Conservation (phyloP, 2,888 invertebrate species). For the Campoplex nolae region DNA sequence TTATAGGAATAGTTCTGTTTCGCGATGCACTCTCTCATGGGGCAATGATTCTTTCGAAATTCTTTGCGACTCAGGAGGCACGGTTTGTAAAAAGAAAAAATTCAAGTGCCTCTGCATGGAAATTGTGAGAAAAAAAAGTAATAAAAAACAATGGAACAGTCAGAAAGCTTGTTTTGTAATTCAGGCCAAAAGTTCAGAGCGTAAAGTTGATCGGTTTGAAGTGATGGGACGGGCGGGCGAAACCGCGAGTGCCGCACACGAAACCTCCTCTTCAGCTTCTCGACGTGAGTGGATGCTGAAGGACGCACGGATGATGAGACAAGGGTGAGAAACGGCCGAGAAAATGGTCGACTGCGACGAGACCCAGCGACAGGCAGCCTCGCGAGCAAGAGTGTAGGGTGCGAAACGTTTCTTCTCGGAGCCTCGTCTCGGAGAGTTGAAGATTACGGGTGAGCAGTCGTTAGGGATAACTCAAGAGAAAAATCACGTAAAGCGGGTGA, state of each 20-base stretch:
- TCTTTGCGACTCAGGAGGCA: background rate
- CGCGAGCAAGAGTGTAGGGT: background rate
- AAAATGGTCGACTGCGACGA: constrained; percentile 11
- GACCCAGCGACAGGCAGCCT: constrained; percentile 27
- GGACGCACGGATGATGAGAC: constrained; percentile 25
- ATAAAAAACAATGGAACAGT: background rate
- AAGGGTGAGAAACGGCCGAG: constrained; percentile 25
- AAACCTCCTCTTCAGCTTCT: constrained; percentile 11
- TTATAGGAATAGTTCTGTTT: background rate
- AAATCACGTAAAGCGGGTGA: constrained; percentile 6
- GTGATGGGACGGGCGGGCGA: constrained; percentile 2
- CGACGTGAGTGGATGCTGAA: constrained; percentile 22
- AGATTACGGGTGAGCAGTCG: constrained; percentile 42
- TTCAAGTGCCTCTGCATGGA: no score
- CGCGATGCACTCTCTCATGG: no score
- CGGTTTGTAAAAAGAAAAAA: no score
- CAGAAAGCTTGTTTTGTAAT: background rate
- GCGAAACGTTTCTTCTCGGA: constrained; percentile 40
- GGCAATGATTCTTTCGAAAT: background rate
- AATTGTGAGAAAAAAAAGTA: no score
- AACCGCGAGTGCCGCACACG: background rate
- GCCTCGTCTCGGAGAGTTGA: constrained; percentile 39
- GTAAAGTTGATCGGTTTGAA: constrained; percentile 6
- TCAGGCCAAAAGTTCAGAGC: background rate
- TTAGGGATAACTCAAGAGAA: constrained; percentile 36